phyloP scores from a whole-genome alignment of 53 echinoderm and acorn worm species.

The Actinopyga echinites region DNA sequence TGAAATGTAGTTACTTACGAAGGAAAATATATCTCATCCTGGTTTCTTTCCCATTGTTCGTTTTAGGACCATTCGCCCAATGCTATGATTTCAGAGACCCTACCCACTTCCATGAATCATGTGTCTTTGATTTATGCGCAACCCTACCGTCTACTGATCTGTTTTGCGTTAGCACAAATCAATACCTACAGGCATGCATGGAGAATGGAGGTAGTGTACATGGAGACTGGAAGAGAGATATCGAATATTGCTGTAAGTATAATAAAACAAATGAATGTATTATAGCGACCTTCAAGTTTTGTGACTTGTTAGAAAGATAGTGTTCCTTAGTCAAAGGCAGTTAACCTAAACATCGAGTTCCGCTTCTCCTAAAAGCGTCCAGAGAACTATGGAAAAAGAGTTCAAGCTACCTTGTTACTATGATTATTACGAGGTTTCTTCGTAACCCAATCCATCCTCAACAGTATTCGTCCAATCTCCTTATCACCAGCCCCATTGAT shows the following conservation, averaged over 20 bases:
- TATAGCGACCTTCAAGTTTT: background rate
- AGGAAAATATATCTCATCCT: too few relatives aligned
- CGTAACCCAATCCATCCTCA: too few relatives aligned
- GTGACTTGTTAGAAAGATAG: background rate
- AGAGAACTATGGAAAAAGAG: too few relatives aligned
- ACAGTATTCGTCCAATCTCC: too few relatives aligned
- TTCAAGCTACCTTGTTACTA: too few relatives aligned
- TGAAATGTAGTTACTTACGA: too few relatives aligned
- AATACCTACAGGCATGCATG: constrained; percentile 16
- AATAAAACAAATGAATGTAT: background rate
- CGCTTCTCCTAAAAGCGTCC: too few relatives aligned
- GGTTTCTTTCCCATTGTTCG: too few relatives aligned
- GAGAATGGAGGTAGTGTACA: background rate
- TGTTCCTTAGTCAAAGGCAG: too few relatives aligned
- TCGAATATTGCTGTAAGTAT: background rate
- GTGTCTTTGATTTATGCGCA: constrained; percentile 64
- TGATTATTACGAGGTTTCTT: too few relatives aligned
- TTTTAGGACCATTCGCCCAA: constrained; percentile 58
- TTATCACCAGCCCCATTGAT: too few relatives aligned
- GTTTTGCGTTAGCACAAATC: background rate
- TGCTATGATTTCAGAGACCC: constrained; percentile 61
- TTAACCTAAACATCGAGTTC: too few relatives aligned
- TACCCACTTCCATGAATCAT: constrained; percentile 51
- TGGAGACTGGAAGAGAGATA: background rate
- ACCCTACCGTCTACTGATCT: background rate